Evolutionary conservation across 2,888 invertebrate species (phyloP), one percentile per base, ranked within the genome.

Genomic region (Glaucopsyche alexis): DNA sequence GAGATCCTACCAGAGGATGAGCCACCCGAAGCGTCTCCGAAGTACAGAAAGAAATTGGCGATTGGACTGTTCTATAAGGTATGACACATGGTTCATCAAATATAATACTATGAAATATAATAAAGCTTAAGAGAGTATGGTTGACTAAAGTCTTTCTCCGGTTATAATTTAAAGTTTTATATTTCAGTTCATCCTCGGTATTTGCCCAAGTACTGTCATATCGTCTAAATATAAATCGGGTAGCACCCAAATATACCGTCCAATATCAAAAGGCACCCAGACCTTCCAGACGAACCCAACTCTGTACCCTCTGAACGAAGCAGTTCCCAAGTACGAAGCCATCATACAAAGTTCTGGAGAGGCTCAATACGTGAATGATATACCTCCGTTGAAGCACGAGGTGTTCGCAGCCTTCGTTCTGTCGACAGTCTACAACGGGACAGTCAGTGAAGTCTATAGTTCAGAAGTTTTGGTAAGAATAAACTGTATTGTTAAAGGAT

Each of bases 31-130:
- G 94, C 95, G 0, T 93, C 95, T 0, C 94, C 95, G 0, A 93
- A 93, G 67, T 96, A 95, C 79, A 93, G 97, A 38, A 95, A 94
- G 80, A 94, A 94, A 69, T 85, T 98, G 42, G 96, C 97, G 0
- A 89, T 95, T 73, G 94, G 95, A 16, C 88, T 98, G 2, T 95
- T 98, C 80, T 98, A 97, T 84, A 98, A 97, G 94, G 96, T 96
- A 84, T 81, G 7, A 29, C 4, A 42, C 4, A 42, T 1, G 3
- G 42, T 7, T 42, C 7, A 42, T 0, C 42, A 42, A 42, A 42
- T 42, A 42, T 3, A 42, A 42, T 8, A 40, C 40, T 40, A 40
- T n/a, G n/a, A n/a, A n/a, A n/a, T n/a, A n/a, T 29, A 29, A 29
- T 29, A 29, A 29, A 29, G 29, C 29, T 29, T 3, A 4, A 2